Conservation (phyloP, 2,113 vertebrate species). For the Lophotis ruficrista region DNA sequence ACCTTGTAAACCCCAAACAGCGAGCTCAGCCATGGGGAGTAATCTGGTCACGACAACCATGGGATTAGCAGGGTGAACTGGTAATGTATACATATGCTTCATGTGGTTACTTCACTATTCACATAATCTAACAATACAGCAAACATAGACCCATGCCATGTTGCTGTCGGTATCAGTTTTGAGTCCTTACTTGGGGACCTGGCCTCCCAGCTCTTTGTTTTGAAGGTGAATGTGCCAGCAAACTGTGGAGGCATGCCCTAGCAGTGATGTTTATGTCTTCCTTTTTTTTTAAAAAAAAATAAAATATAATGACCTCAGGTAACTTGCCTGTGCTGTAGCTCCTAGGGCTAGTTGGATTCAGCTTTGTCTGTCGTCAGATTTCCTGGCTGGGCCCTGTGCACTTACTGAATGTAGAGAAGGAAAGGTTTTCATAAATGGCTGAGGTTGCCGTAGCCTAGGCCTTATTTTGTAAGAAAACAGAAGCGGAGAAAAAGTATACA, state of each 20-base stretch:
- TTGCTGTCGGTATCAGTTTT: neutral
- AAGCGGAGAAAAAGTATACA: neutral
- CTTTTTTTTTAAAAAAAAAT: neutral
- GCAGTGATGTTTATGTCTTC: neutral
- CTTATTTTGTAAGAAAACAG: constrained; percentile 30
- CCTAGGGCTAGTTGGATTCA: neutral
- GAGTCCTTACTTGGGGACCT: neutral
- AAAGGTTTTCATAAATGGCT: neutral
- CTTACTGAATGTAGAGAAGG: neutral
- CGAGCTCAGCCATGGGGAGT: accelerated
- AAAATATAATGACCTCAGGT: neutral
- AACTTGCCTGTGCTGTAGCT: neutral
- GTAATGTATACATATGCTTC: neutral
- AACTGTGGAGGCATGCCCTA: neutral
- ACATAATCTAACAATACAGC: neutral
- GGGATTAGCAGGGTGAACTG: neutral
- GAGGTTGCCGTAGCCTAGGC: neutral
- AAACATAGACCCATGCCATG: neutral
- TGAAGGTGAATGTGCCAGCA: neutral
- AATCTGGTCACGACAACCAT: neutral
- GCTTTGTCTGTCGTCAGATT: neutral
- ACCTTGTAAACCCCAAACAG: neutral
- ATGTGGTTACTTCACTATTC: neutral
- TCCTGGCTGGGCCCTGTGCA: neutral
- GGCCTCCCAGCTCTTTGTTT: neutral